Base-by-base conservation (phyloP, 2,888 invertebrate genomes). In the Beris chalybata region DNA sequence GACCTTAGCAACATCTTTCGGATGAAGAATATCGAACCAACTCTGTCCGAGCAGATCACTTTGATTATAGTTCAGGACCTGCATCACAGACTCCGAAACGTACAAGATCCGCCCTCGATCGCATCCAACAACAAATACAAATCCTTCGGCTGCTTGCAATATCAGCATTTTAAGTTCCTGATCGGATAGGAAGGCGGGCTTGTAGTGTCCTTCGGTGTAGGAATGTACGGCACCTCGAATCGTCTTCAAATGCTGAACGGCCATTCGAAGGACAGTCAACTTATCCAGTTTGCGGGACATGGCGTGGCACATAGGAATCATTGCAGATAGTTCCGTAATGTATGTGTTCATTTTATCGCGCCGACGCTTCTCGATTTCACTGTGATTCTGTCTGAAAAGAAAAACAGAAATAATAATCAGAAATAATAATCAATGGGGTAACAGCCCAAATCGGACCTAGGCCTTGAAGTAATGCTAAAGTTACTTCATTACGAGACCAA, bases 261-360 rank as follows among this genome's bases (percentile, higher is more conserved):
- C 94, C 94, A 96, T 92, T 3, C 95, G 84, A 31, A 97, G 82
- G 31, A 89, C 89, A 0, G 95, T 96, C 72, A 97, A 83, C 81
- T 97, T 97, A 82, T 97, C 97, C 74, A 96, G 82, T 82, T 97
- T 97, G 65, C 95, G 84, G 43, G 93, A 90, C 91, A 95, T 92
- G 4, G 94, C 93, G 73, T 91, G 90, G 77, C 96, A 97, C 93
- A 95, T 93, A 0, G 96, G 97, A 22, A 97, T 87, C 88, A 97
- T 90, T 2, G 90, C 85, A 61, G 93, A 91, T 66, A 97, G 80
- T 79, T 97, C 95, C 4, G 90, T 87, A 73, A 97, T 96, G 81
- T 95, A 95, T 0, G 91, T 92, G 82, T 97, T 97, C 95, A 97
- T 97, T 82, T 96, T 97, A 79, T 97, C 95, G 38, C 97, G 85